Evolutionary conservation across 2,888 invertebrate species (phyloP).

Genomic region (Syritta pipiens): DNA sequence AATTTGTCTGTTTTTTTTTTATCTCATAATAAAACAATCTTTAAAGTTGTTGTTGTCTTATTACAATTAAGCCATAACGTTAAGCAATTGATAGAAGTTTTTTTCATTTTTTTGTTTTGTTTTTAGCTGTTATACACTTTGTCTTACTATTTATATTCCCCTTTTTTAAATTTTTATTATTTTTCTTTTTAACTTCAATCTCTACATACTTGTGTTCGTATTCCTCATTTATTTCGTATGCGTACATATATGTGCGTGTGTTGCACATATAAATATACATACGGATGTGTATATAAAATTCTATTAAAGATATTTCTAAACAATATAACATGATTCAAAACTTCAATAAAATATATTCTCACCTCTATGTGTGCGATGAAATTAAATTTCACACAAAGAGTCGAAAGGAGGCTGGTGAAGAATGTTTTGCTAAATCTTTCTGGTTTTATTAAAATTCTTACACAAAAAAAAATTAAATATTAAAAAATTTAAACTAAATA

Average conservation of each 20-base stretch:
- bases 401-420: slow-evolving; percentile 49
- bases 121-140: slow-evolving; percentile 56
- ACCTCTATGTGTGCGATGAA: slow-evolving; percentile 39
- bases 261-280: slow-evolving; percentile 31
- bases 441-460: slow-evolving; percentile 7
- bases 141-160: slow-evolving; percentile 31
- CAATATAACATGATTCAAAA: slow-evolving; percentile 68
- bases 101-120: slow-evolving; percentile 34
- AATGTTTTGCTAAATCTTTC: slow-evolving; percentile 27
- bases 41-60: slow-evolving; percentile 60
- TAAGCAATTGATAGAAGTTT: slow-evolving; percentile 68
- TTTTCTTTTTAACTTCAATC: slow-evolving; percentile 26
- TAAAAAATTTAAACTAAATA: slow-evolving; percentile 19
- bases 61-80: slow-evolving; percentile 72
- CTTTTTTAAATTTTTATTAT: slow-evolving; percentile 24
- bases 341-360: slow-evolving; percentile 61
- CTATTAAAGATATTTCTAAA: slow-evolving; percentile 43
- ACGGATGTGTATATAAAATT: slow-evolving; percentile 40
- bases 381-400: slow-evolving; percentile 50
- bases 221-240: slow-evolving; percentile 16
- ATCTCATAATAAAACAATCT: slow-evolving; percentile 57
- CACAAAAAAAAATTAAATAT: slow-evolving; percentile 8
- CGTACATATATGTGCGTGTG: slow-evolving; percentile 28
- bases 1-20: not conserved
- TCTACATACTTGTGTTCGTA: slow-evolving; percentile 10